Base-by-base conservation (phyloP, 2,888 invertebrate genomes). In the Piscicola geometra region DNA sequence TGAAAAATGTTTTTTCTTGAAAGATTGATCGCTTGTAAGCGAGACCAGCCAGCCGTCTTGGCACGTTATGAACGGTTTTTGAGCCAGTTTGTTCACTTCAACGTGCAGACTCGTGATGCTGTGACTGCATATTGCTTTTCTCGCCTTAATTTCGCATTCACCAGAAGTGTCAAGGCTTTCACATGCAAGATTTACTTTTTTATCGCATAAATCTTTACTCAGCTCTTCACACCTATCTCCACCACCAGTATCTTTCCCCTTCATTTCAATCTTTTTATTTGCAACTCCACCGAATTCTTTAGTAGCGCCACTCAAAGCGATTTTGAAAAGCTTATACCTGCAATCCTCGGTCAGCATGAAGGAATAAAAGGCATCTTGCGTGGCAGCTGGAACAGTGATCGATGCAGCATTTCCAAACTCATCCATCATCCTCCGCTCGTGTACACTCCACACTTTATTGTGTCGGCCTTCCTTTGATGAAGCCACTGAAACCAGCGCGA, bases 401-500 rank as follows among this genome's bases (percentile, higher is more conserved):
- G 83, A 84, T 0, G 80, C 50, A 0, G 80, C 79, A 76, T 82
- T 81, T 5, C 84, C 85, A 75, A 83, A 83, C 78, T 85, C 84
- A 67, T 81, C 79, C 25, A 84, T 78, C 35, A 85, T 80, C 36
- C 80, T 79, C 33, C 84, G 78, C 35, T 81, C 81, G 3, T 79
- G 76, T 79, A 84, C 79, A 77, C 83, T 81, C 85, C 85, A 85
- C 60, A 85, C 80, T 76, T 83, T 83, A 76, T 82, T 82, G 47
- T 79, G 79, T 12, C 80, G 79, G 41, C 82, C 82, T 25, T 79
- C 77, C 74, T 82, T 81, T 56, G 80, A 80, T 2, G 81, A 78
- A 3, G 77, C 64, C 9, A 82, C 80, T 21, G 82, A 79, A 18
- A 84, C 83, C 21, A 85, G 79, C 0, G 81, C 81, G 75, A 83